Base-by-base conservation (phyloP, 2,888 invertebrate species). In the Congeria kusceri region DNA sequence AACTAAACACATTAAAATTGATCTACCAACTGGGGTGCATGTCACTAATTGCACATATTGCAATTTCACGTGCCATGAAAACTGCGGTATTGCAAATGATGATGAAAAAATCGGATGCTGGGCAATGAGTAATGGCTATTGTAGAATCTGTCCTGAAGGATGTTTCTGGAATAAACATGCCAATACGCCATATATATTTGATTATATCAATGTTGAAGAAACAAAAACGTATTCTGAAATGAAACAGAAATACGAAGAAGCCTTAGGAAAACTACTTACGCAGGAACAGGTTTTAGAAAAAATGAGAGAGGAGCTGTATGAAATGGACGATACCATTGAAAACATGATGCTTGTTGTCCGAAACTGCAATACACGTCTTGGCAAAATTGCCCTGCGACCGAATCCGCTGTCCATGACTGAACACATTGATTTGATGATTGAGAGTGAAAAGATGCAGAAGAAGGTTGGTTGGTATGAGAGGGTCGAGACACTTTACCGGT, bases 21-120 rank as follows among this genome's bases (percentile, higher is more conserved):
- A 73, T 13, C 46, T 83, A 7, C 70, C 67, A 3, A 59, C 23
- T 25, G 83, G 83, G 5, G 18, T 53, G 13, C 67, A 83, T 63
- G 80, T 80, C 5, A 83, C 83, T 18, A 83, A 77, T 27, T 83
- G 83, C 58, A 32, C 77, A 13, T 39, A 46, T 18, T 83, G 83
- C 29, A 32, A 80, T 46, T 25, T 65, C 1, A 80, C 83, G 0
- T 84, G 84, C 44, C 84, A 84, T 25, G 32, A 74, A 15, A 32
- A 59, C 23, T 84, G 84, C 46, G 25, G 3, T 0, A 64, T 73
- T 59, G 32, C 78, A 46, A 74, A 80, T n/a, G 78, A 84, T 27
- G 67, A 73, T 1, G 68, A 71, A 3, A 84, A 80, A 49, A 44
- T 3, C 0, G 28, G 49, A 20, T 84, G 84, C 32, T 71, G 64